These are phyloP conservation scores for Epinephelus fuscoguttatus DNA, from an alignment of 2,113 vertebrate species.

Conservation along the genomic window DNA sequence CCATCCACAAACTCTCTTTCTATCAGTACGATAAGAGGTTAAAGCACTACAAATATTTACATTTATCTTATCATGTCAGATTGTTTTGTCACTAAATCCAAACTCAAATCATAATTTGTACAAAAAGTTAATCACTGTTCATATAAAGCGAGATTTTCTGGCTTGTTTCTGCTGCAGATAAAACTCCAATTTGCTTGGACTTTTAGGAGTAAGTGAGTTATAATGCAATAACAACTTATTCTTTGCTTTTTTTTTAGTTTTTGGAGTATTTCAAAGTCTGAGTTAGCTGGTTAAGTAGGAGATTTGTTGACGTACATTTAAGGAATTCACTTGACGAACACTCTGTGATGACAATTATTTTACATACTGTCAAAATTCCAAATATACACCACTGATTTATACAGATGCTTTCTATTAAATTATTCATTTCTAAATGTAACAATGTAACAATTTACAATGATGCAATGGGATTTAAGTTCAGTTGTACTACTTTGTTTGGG, in stretches of 20 bases:
- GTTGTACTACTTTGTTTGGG: slow-evolving; percentile 4
- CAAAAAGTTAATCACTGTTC: neutral
- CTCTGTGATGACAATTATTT: slow-evolving; percentile 2
- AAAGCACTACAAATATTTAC: neutral
- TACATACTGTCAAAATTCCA: slow-evolving; percentile 4
- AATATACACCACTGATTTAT: slow-evolving; percentile 32
- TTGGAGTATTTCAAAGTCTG: neutral
- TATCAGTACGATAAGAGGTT: neutral
- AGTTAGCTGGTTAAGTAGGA: neutral
- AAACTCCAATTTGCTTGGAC: slow-evolving; percentile 18
- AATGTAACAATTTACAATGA: neutral
- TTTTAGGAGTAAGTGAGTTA: slow-evolving; percentile 16
- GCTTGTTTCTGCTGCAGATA: slow-evolving; percentile 12
- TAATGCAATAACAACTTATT: neutral
- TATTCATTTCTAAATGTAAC: slow-evolving; percentile 37
- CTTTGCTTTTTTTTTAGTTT: neutral
- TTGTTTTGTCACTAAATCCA: slow-evolving; percentile 4
- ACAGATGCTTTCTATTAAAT: slow-evolving; percentile 44
- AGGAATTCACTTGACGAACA: neutral
- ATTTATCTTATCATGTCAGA: neutral
- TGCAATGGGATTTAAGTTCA: slow-evolving; percentile 7
- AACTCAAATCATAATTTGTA: slow-evolving; percentile 22
- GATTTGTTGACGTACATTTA: neutral
- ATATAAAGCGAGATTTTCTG: slow-evolving; percentile 1
- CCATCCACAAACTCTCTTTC: slow-evolving; percentile 9